These are phyloP conservation scores for Xyliphius kryptos DNA, from an alignment of 2,113 vertebrate genomes.

Conservation along the genomic window DNA sequence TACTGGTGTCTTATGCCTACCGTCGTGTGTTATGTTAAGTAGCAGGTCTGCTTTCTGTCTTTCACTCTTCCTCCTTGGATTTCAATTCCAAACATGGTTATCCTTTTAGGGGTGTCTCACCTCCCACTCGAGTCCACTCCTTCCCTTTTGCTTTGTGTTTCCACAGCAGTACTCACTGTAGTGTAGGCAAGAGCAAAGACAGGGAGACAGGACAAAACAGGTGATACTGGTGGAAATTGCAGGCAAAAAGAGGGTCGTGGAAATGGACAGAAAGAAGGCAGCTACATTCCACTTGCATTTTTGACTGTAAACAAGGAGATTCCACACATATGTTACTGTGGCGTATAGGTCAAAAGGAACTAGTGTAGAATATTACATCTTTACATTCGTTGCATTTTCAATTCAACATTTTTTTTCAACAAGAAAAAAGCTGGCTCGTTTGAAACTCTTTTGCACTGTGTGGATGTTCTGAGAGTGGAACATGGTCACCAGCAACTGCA, in stretches of 20 bases:
- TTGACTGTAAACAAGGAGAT: conserved; percentile 6
- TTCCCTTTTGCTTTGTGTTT: conserved; percentile 63
- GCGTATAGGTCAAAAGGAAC: no score
- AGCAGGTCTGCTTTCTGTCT: conserved; percentile 73
- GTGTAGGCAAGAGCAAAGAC: conserved; percentile 45
- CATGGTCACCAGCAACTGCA: conserved; percentile 59
- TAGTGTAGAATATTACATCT: no score
- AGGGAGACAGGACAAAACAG: conserved; percentile 10
- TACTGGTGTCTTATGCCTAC: conserved; percentile 1
- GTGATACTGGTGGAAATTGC: conserved; percentile 24
- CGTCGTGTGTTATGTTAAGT: conserved; percentile 79
- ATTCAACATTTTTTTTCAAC: conserved; percentile 1
- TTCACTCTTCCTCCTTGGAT: conserved; percentile 82
- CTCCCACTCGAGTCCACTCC: conserved; percentile 47
- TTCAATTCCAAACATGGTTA: conserved; percentile 99
- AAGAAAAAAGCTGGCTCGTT: background rate
- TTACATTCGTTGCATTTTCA: no score
- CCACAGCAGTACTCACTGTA: conserved; percentile 78
- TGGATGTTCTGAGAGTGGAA: conserved; percentile 20
- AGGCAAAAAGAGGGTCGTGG: conserved; percentile 23
- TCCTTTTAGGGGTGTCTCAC: conserved; percentile 75
- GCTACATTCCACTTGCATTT: conserved; percentile 49
- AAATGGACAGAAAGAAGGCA: conserved; percentile 48
- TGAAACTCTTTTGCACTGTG: background rate
- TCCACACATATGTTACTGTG: no score